Base-by-base conservation (phyloP, 2,888 invertebrate species). In the Leptura quadrifasciata region DNA sequence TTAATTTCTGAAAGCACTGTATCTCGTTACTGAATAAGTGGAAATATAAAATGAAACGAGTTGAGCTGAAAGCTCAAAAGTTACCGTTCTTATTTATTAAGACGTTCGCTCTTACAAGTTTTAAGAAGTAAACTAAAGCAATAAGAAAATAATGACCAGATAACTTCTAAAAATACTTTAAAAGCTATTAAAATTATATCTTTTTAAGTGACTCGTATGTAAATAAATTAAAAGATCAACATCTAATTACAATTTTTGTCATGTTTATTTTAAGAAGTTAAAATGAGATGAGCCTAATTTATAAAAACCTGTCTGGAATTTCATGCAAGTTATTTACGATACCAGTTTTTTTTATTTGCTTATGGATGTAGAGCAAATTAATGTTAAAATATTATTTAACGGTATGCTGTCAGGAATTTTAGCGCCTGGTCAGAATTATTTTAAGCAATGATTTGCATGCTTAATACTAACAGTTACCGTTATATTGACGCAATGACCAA, bases 361-460 rank as follows among this genome's bases (percentile, higher is more conserved):
- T 20, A 20, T 57, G 57, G 57, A 57, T 57, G 20, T 57, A 21
- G 20, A 57, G 21, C 57, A 21, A 20, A 12, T 57, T 9, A 20
- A 57, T 57, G 17, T n/a, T 61, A 61, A 61, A 61, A 27, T 61
- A 61, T 61, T 27, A n/a, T 18, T 21, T 57, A 57, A 57, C 57
- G 57, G 57, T 57, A 61, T 18, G 18, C 1, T 61, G 61, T 31
- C 20, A 35, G 21, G 55, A 65, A 69, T 57, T 27, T 69, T 57
- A 69, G 68, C 68, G 68, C 68, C 68, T 69, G 1, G 10, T 67
- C 67, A 27, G 8, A 57, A 57, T 69, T 69, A 35, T 69, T 69
- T 57, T 31, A 57, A 27, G 67, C 15, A 10, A 57, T 69, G 68
- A 69, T 69, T 10, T 55, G 12, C 24, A 68, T 55, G 15, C 39